Conservation (phyloP, 2,888 invertebrate genomes). For the Xestia ashworthii region DNA sequence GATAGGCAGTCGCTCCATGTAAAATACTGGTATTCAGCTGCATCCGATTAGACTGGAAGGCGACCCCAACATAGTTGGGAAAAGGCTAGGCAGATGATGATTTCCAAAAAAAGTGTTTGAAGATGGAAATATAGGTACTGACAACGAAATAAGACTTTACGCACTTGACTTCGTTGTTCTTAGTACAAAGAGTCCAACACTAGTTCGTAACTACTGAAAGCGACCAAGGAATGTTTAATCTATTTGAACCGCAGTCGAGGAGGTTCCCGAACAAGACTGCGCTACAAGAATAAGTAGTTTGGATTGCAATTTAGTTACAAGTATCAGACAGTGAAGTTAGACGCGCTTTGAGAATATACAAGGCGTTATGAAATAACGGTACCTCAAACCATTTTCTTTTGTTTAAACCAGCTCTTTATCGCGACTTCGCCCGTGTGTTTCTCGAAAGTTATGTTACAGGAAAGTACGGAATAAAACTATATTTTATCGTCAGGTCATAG, state of each 20-base stretch:
- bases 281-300: slow-evolving; percentile 9
- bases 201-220: slow-evolving; percentile 17
- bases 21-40: too few species aligned
- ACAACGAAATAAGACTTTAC: background rate
- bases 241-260: slow-evolving; percentile 32
- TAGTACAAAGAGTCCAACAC: slow-evolving; percentile 18
- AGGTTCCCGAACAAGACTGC: slow-evolving; percentile 11
- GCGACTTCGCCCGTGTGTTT: too few species aligned
- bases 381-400: too few species aligned
- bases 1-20: too few species aligned
- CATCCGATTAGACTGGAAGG: too few species aligned
- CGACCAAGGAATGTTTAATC: slow-evolving; percentile 55
- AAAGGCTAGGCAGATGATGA: too few species aligned
- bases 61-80: too few species aligned
- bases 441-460: too few species aligned
- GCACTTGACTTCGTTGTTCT: background rate
- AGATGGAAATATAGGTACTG: background rate
- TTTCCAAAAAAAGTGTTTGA: background rate
- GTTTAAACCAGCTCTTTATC: too few species aligned
- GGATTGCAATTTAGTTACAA: slow-evolving; percentile 16
- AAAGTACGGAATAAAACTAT: background rate
- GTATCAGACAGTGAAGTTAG: background rate
- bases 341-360: background rate
- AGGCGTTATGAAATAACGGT: too few species aligned
- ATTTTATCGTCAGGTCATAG: background rate